A percentile compares a stretch with the other conserved stretches of the same genome.
Conservation (phyloP, 2,888 invertebrate genomes). For the Sarcophaga carnaria region DNA sequence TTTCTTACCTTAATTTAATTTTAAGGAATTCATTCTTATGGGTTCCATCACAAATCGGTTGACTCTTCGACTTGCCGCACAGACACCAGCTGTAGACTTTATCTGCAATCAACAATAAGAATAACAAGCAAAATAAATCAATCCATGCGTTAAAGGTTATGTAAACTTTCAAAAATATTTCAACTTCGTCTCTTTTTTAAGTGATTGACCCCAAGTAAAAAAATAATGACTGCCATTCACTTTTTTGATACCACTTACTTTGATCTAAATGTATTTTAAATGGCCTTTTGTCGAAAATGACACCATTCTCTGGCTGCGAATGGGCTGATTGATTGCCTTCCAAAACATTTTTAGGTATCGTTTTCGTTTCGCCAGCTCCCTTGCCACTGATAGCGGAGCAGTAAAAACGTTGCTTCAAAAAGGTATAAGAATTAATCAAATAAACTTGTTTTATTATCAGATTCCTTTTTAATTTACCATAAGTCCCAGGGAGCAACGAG, state of each 20-base stretch:
- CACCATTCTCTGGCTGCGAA: constrained; percentile 88
- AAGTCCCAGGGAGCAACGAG: constrained; percentile 4
- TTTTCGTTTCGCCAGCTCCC: constrained; percentile 72
- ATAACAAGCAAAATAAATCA: constrained; percentile 63
- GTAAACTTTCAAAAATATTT: constrained; percentile 59
- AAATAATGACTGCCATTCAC: too few species aligned
- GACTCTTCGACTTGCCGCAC: constrained; percentile 95
- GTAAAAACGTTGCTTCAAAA: constrained; percentile 65
- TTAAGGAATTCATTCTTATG: constrained; percentile 90
- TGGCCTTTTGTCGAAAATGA: constrained; percentile 93
- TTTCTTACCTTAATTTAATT: constrained; percentile 86
- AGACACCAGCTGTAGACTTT: constrained; percentile 95
- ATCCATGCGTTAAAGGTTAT: constrained; percentile 65
- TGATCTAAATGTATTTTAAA: constrained; percentile 89
- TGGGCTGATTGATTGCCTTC: constrained; percentile 85
- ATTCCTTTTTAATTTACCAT: constrained; percentile 25
- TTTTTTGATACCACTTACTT: constrained; percentile 79
- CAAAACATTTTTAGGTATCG: constrained; percentile 87
- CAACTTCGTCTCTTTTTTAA: constrained; percentile 1
- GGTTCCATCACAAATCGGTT: constrained; percentile 97
- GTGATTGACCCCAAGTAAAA: too few species aligned
- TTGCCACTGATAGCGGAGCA: constrained; percentile 32
- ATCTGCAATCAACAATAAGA: constrained; percentile 78
- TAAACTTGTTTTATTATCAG: background rate
- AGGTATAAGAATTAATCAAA: background rate